Base-by-base conservation (phyloP, 2,797 vertebrate genomes). In the Betta splendens region DNA sequence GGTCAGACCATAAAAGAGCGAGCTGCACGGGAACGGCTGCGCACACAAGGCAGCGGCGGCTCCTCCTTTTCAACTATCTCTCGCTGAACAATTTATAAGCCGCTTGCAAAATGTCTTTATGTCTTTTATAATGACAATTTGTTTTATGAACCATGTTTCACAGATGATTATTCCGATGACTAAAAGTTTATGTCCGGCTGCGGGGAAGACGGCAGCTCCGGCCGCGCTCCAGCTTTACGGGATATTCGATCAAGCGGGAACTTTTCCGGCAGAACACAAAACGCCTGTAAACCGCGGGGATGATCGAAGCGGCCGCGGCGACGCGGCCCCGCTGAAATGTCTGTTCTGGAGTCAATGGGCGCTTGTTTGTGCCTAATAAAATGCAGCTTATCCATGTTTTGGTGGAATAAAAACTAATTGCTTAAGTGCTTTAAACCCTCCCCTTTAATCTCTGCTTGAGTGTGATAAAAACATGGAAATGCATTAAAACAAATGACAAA, bases 1-100 rank as follows among this genome's bases (percentile, higher is more conserved):
- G 89, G 89, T 91, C 89, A 91, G 75, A 66, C 64, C 63, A 79
- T 89, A 87, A 90, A 88, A 83, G 78, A 81, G 62, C 75, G 83
- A 74, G 85, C 75, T 42, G 75, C 64, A 67, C 53, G 71, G 62
- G 61, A 80, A 77, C 77, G 58, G 72, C 62, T 76, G 59, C 21
- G 64, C 72, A 75, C 81, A 83, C 66, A 75, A 46, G 50, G 60
- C 62, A 29, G 65, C 8, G 44, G 55, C 68, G 59, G 68, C 75
- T 64, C 71, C 69, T 75, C 60, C 63, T 78, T 76, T 80, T 79
- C 72, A 64, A 73, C 80, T 45, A 54, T 65, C 72, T 79, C 76
- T 66, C 63, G 25, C 57, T 75, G 45, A 60, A 40, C 56, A 50
- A 53, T 70, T 64, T 65, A 46, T 68, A 50, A 32, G 50, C 65